Percentiles rank a stretch among this genome's conserved stretches.
These are phyloP conservation scores for Centropus bengalensis DNA, from an alignment of 2,113 vertebrate species.

Conservation along the genomic window DNA sequence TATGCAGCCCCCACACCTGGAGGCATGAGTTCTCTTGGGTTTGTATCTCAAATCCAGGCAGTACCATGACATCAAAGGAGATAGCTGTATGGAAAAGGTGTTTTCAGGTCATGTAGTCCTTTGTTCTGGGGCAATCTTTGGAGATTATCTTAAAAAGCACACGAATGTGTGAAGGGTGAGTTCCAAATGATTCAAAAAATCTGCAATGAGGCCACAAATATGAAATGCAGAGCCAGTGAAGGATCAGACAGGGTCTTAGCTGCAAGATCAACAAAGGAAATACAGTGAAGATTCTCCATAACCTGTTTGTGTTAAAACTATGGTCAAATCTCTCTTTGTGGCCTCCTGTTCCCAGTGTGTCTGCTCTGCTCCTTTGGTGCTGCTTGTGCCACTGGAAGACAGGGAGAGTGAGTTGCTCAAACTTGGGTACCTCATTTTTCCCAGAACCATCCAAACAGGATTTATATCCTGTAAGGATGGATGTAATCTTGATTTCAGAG, in stretches of 20 bases:
- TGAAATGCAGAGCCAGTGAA: background rate
- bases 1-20: background rate
- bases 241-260: background rate
- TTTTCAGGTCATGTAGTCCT: background rate
- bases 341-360: background rate
- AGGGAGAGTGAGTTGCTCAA: background rate
- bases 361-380: background rate
- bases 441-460: background rate
- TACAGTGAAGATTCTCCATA: background rate
- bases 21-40: background rate
- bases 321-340: background rate
- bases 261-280: rapidly evolving
- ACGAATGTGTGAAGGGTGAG: background rate
- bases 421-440: background rate
- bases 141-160: background rate
- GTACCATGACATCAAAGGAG: background rate
- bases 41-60: background rate
- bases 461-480: background rate
- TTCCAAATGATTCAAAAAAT: background rate
- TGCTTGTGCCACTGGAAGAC: background rate
- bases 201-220: background rate
- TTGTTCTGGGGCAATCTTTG: background rate
- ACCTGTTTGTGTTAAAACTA: background rate
- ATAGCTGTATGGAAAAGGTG: background rate
- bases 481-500: background rate